A percentile compares a stretch with the other conserved stretches of the same genome.
Evolutionary conservation across 2,888 invertebrate species (phyloP).

Genomic region (Melolontha melolontha): DNA sequence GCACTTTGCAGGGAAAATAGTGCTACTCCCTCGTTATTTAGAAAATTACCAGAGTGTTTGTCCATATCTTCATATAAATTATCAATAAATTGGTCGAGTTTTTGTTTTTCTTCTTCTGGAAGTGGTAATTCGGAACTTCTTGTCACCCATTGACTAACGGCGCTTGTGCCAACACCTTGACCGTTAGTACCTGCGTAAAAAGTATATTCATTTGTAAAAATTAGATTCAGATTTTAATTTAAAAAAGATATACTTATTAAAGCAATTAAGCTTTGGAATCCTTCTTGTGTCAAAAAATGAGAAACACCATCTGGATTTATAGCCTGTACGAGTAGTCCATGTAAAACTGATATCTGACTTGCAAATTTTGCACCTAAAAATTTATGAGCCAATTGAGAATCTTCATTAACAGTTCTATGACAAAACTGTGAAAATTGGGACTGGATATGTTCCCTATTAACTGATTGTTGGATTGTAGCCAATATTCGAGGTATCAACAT

Average conservation of each 20-base stretch:
- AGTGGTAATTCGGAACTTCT: slow-evolving; percentile 78
- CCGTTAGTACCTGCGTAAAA: slow-evolving; percentile 79
- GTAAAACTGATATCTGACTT: slow-evolving; percentile 75
- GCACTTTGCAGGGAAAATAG: slow-evolving; percentile 88
- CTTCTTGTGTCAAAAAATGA: slow-evolving; percentile 84
- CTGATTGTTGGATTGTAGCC: slow-evolving; percentile 83
- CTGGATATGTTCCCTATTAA: slow-evolving; percentile 70
- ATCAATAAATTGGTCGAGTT: slow-evolving; percentile 81
- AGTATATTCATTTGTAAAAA: too few relatives aligned
- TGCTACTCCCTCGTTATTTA: slow-evolving; percentile 94
- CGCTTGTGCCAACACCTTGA: slow-evolving; percentile 94
- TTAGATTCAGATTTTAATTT: not conserved
- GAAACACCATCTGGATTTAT: slow-evolving; percentile 75
- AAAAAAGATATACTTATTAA: slow-evolving; percentile 49
- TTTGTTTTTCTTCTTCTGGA: slow-evolving; percentile 74
- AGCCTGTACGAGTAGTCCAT: slow-evolving; percentile 72
- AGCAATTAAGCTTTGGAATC: slow-evolving; percentile 79
- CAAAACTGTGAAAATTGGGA: slow-evolving; percentile 79
- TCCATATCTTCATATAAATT: slow-evolving; percentile 86
- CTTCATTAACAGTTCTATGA: slow-evolving; percentile 83
- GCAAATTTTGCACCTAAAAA: slow-evolving; percentile 86
- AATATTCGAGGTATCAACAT: slow-evolving; percentile 85
- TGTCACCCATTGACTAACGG: slow-evolving; percentile 88
- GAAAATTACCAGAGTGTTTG: slow-evolving; percentile 81
- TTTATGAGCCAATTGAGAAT: slow-evolving; percentile 87